phyloP scores from a whole-genome alignment of 2,888 invertebrate genomes.

The Dryococelus australis region DNA sequence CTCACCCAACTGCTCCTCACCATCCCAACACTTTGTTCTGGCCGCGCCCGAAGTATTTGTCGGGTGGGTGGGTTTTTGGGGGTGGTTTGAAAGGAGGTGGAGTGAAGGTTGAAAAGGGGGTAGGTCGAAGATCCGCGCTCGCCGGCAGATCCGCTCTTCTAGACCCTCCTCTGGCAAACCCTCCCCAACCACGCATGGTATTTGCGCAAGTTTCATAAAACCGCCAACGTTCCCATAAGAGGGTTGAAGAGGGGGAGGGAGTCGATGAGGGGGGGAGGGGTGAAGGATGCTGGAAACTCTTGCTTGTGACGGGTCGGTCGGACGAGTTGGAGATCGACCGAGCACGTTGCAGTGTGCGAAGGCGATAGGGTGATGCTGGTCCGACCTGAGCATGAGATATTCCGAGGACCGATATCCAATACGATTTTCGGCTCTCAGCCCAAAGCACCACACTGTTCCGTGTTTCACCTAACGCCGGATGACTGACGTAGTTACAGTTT shows the following conservation, averaged over 20 bases:
- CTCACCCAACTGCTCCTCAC: too few relatives aligned
- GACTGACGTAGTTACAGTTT: too few relatives aligned
- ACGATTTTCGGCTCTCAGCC: too few relatives aligned
- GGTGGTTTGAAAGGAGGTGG: too few relatives aligned
- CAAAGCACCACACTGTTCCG: too few relatives aligned
- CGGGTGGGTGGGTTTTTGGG: background rate
- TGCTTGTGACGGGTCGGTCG: background rate
- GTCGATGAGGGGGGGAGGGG: background rate
- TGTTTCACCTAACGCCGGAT: too few relatives aligned
- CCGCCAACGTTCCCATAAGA: background rate
- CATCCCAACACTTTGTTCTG: background rate
- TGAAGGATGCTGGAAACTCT: too few relatives aligned
- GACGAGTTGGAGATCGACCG: background rate
- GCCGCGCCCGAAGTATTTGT: background rate
- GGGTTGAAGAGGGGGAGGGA: background rate
- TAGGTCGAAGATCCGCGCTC: background rate
- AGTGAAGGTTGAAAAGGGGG: too few relatives aligned
- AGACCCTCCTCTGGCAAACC: background rate
- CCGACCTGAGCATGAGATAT: too few relatives aligned
- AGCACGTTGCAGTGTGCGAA: too few relatives aligned
- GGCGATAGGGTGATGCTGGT: too few relatives aligned
- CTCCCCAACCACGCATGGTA: background rate
- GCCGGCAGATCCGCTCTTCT: background rate
- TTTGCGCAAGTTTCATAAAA: constrained; percentile 16
- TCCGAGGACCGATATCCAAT: too few relatives aligned